These are phyloP conservation scores for Lophotriccus pileatus DNA, from an alignment of 2,797 vertebrate species.

Conservation along the genomic window DNA sequence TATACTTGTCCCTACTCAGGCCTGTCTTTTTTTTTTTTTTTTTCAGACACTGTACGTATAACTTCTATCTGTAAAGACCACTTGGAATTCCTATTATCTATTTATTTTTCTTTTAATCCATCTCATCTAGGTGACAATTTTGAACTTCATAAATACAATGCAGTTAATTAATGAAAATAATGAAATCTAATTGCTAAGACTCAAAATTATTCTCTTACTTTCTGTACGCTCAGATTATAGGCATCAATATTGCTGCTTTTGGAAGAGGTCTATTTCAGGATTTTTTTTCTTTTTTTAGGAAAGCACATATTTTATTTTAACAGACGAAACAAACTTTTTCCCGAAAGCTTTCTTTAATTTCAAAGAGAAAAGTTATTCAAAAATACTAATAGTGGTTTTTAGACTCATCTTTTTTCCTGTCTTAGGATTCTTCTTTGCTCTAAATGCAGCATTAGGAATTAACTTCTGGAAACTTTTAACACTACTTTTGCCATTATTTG, in stretches of 20 bases:
- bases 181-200: neutral
- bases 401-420: neutral
- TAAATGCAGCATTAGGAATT: neutral
- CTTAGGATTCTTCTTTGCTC: neutral
- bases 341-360: neutral
- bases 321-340: neutral
- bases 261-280: neutral
- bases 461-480: neutral
- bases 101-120: neutral
- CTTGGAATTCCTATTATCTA: neutral
- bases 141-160: neutral
- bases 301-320: neutral
- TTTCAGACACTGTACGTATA: neutral
- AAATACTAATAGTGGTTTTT: neutral
- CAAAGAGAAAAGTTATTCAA: neutral
- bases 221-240: neutral
- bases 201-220: neutral
- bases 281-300: neutral
- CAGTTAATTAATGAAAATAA: neutral
- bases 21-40: neutral
- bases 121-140: neutral
- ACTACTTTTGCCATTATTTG: neutral
- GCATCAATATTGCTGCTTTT: neutral
- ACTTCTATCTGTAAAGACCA: neutral
- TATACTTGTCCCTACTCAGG: neutral